These are phyloP conservation scores for Oscheius myriophilus DNA, from an alignment of 2,888 invertebrate species.

Conservation along the genomic window DNA sequence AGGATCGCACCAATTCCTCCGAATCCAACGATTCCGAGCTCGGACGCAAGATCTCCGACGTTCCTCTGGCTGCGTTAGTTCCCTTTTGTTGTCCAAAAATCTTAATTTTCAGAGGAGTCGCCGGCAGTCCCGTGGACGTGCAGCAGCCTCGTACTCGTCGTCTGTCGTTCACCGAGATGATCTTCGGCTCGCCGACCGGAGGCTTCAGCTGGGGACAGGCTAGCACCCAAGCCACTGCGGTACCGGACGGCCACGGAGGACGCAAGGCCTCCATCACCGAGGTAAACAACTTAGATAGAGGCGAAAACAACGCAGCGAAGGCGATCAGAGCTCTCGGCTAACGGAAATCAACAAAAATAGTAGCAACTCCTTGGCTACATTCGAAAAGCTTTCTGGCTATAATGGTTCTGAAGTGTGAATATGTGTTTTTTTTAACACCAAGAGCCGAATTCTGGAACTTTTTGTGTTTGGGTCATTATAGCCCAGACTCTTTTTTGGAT, in stretches of 20 bases:
- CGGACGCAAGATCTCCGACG: constrained; percentile 28
- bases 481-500: no score
- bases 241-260: constrained; percentile 31
- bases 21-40: constrained; percentile 50
- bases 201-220: constrained; percentile 54
- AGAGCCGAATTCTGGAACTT: background rate
- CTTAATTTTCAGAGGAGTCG: background rate
- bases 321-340: no score
- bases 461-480: no score
- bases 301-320: background rate
- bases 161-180: constrained; percentile 51
- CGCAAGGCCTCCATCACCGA: constrained; percentile 48
- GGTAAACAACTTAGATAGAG: constrained; percentile 22
- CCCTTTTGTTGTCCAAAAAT: background rate
- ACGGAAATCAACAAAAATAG: no score
- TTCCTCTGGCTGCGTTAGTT: constrained; percentile 3
- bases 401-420: no score
- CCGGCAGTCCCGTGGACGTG: constrained; percentile 35
- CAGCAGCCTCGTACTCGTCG: constrained; percentile 48
- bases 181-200: constrained; percentile 48
- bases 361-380: no score
- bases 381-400: no score
- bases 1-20: constrained; percentile 45
- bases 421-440: no score
- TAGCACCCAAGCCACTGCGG: constrained; percentile 7